phyloP scores from a whole-genome alignment of 2,888 invertebrate species.

The Octonoba sinensis region DNA sequence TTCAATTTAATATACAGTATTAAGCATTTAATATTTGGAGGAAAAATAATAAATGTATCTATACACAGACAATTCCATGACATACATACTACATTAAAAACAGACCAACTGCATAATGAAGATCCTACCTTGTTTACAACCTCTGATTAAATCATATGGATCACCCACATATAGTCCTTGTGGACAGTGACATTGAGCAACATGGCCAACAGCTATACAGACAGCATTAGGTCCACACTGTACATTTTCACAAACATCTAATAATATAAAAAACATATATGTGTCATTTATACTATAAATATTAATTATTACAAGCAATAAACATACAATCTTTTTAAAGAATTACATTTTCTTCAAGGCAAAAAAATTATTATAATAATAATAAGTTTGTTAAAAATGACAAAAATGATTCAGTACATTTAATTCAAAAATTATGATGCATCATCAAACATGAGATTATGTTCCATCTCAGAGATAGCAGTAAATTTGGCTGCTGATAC shows the following conservation, averaged over 20 bases:
- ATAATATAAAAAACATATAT: not conserved
- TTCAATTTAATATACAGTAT: not conserved
- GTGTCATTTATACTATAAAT: not conserved
- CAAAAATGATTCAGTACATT: too few relatives aligned
- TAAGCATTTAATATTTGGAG: not conserved
- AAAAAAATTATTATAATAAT: too few relatives aligned
- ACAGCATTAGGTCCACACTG: conserved; percentile 88
- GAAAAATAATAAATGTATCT: not conserved
- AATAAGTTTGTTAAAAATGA: too few relatives aligned
- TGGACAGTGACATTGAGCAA: conserved; percentile 90
- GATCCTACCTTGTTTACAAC: conserved; percentile 67
- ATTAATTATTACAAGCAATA: not conserved
- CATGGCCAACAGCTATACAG: conserved; percentile 90
- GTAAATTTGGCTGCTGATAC: too few relatives aligned
- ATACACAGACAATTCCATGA: not conserved
- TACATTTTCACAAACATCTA: conserved; percentile 81
- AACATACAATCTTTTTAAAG: too few relatives aligned
- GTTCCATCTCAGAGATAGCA: too few relatives aligned
- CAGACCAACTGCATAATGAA: not conserved
- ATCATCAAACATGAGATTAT: too few relatives aligned
- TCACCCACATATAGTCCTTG: conserved; percentile 88
- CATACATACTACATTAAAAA: not conserved
- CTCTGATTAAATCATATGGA: conserved; percentile 81
- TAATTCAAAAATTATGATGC: too few relatives aligned
- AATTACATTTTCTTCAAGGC: too few relatives aligned